Evolutionary conservation across 2,797 vertebrate species (phyloP), one percentile per base, ranked within the genome.

Genomic region (Premnoplex brunnescens): DNA sequence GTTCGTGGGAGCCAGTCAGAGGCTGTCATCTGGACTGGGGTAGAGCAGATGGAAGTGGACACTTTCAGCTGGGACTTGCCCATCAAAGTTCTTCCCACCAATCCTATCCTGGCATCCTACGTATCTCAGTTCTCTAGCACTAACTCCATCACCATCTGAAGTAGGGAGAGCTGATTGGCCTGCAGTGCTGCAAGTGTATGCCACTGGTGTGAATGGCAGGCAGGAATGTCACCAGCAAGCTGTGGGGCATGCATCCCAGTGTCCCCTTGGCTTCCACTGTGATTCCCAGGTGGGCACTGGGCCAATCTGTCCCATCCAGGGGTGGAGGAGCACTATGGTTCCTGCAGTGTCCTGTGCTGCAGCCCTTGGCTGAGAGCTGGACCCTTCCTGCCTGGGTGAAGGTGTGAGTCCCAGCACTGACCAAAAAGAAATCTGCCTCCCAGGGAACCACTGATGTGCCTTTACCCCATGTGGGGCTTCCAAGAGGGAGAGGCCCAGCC

Each of bases 21-120:
- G 84, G 98, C 98, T 56, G 95, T 98, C 3, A 98, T 98, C 48
- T 99, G 99, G 99, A 98, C 97, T 0, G 99, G 99, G 52, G 98
- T 99, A 5, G 99, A 99, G 95, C 98, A 99, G 46, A 98, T 99
- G 5, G 98, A 99, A 11, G 99, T 99, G 91, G 99, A 99, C 96
- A 99, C 99, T 60, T 99, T 99, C 98, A 99, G 99, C 96, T 99
- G 99, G 99, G 98, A 99, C 91, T 97, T 99, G 88, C 99, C 99
- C 11, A 99, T 99, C 96, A 99, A 99, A 98, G 98, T 99, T 80
- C 98, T 99, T 94, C 99, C 99, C 63, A 99, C 99, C 54, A 99
- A 99, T 95, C 99, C 99, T 2, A 97, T 99, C 36, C 92, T 99
- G 97, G 99, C 98, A 19, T 99, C 99, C 37, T 99, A 99, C 0